Evolutionary conservation across 2,113 vertebrate genomes (phyloP), one percentile per base, ranked within the genome.

Genomic region (Nothocercus nigrocapillus): DNA sequence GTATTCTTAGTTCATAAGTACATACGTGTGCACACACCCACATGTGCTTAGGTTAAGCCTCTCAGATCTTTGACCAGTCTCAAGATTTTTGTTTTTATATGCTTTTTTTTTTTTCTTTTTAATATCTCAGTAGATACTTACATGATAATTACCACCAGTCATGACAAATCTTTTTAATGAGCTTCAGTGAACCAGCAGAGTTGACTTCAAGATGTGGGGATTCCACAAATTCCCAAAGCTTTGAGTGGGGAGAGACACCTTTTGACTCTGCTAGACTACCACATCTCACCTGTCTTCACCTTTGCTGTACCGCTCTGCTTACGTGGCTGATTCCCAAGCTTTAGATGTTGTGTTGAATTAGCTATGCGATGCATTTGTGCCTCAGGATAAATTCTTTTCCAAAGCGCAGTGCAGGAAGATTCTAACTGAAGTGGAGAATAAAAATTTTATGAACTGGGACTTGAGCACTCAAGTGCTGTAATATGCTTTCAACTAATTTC

Each of bases 381-480:
- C 90, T 93, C 5, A 0, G 64, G 90, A 77, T 68, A 81, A 78
- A 90, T 91, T 94, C 67, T 91, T 94, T 93, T 95, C 76, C 75
- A 88, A 83, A 30, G 4, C 76, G 73, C 38, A 59, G 85, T 45
- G 27, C 45, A 56, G 82, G 68, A 95, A 94, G 64, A 70, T 86
- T 92, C 74, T 30, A 73, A 1, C 84, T 93, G 92, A 93, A 94
- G 85, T 76, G 75, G 64, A 83, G 84, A 96, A 93, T 97, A 95
- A 82, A 94, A 92, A 56, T 93, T 97, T 95, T 92, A 97, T 96
- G 94, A 95, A 89, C 89, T 70, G 90, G 86, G 93, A 94, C 94
- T 88, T 89, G 61, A 93, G 85, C 58, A 3, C 79, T 97, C 70
- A 83, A 97, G 59, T 92, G 44, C 94, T 83, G 54, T 95, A 96